Evolutionary conservation across 2,888 invertebrate species (phyloP).

Genomic region (Pollenia griseotomentosa): DNA sequence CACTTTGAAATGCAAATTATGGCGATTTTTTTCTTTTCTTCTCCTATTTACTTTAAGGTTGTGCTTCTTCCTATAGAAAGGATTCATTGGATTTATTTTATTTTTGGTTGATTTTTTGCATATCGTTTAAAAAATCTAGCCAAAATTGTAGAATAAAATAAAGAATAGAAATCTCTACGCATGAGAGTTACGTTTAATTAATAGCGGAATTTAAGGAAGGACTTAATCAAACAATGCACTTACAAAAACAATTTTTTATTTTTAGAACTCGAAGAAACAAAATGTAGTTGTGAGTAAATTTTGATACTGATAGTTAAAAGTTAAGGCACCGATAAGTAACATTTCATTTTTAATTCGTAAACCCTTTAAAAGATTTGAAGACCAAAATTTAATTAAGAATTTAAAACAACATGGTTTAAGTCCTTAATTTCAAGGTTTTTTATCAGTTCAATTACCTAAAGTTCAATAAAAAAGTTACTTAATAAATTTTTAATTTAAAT

Average conservation of each 20-base stretch:
- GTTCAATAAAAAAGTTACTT: too few relatives aligned
- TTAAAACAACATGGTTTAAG: too few relatives aligned
- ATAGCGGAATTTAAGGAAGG: neutral
- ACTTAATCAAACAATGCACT: neutral
- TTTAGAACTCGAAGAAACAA: too few relatives aligned
- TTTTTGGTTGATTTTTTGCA: conserved; percentile 39
- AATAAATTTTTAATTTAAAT: too few relatives aligned
- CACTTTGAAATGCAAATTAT: conserved; percentile 81
- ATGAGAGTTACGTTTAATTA: conserved; percentile 47
- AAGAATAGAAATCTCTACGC: conserved; percentile 50
- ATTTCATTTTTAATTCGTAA: too few relatives aligned
- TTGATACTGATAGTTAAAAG: too few relatives aligned
- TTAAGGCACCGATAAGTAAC: too few relatives aligned
- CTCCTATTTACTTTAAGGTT: conserved; percentile 3
- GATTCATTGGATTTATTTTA: conserved; percentile 34
- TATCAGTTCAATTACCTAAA: too few relatives aligned
- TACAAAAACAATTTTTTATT: neutral
- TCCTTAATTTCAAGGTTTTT: too few relatives aligned
- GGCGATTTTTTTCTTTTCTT: conserved; percentile 76
- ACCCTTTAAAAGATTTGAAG: too few relatives aligned
- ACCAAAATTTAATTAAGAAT: too few relatives aligned
- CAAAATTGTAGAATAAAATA: conserved; percentile 24
- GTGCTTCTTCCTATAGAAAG: neutral
- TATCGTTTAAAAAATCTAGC: conserved; percentile 55
- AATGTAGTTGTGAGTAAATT: too few relatives aligned